Conservation (phyloP, 2,888 invertebrate genomes). For the Agrilus mali region DNA sequence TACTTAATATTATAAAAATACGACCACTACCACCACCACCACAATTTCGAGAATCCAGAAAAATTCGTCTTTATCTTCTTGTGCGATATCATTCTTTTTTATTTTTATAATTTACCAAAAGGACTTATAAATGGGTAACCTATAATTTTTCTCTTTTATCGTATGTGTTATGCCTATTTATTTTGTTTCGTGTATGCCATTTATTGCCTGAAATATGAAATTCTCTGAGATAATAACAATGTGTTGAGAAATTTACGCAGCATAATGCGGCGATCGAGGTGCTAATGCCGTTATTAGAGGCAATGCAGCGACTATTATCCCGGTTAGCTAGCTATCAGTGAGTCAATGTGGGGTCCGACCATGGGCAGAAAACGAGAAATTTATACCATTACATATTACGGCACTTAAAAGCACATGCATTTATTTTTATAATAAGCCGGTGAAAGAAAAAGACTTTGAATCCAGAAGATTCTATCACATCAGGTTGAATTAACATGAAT, state of each 20-base stretch:
- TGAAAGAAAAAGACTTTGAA: background rate
- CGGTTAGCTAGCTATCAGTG: conserved; percentile 12
- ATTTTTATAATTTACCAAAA: too few relatives aligned
- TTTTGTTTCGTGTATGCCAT: conserved; percentile 1
- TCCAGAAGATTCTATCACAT: too few relatives aligned
- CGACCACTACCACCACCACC: too few relatives aligned
- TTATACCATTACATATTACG: background rate
- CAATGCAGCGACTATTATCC: conserved; percentile 14
- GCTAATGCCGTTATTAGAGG: conserved; percentile 23
- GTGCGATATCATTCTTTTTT: too few relatives aligned
- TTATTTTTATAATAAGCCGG: background rate
- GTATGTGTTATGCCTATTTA: conserved; percentile 3
- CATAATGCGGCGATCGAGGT: conserved; percentile 20
- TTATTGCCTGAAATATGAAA: conserved; percentile 4
- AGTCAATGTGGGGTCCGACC: conserved; percentile 16
- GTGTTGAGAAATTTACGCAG: conserved; percentile 14
- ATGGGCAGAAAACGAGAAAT: background rate
- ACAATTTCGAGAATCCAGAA: too few relatives aligned
- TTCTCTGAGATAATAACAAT: conserved; percentile 5
- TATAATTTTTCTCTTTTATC: too few relatives aligned
- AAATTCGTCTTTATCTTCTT: too few relatives aligned
- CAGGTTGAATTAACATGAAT: too few relatives aligned
- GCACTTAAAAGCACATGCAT: background rate
- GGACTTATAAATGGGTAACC: too few relatives aligned
- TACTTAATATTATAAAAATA: too few relatives aligned